phyloP scores from a whole-genome alignment of 2,113 vertebrate genomes.

The Protobothrops flavoviridis region DNA sequence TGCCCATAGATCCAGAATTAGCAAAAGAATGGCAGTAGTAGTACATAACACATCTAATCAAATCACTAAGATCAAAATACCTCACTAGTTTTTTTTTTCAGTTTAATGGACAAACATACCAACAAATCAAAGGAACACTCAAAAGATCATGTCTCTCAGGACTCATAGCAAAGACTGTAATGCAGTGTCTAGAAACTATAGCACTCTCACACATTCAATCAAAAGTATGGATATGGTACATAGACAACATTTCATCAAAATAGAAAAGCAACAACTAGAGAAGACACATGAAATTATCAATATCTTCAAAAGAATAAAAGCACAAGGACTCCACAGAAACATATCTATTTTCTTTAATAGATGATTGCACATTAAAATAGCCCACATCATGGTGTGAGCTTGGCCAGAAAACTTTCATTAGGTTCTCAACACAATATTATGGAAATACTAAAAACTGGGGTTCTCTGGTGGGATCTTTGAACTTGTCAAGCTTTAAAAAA shows the following conservation, averaged over 20 bases:
- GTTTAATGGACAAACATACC: not conserved
- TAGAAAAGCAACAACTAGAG: not conserved
- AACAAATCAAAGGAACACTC: not conserved
- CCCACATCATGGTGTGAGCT: not conserved
- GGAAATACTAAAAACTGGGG: slow-evolving; percentile 11
- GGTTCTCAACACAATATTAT: slow-evolving; percentile 23
- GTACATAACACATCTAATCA: not conserved
- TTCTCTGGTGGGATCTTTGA: slow-evolving; percentile 39
- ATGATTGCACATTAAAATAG: slow-evolving; percentile 4
- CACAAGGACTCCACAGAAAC: not conserved
- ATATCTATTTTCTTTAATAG: not conserved
- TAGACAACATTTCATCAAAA: not conserved
- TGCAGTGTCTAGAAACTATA: not conserved
- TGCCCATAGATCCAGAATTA: not conserved
- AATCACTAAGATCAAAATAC: not conserved
- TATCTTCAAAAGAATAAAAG: not conserved
- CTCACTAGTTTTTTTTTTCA: not conserved
- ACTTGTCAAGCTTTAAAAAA: slow-evolving; percentile 47
- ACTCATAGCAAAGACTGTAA: not conserved
- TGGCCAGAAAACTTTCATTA: slow-evolving; percentile 22
- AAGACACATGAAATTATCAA: not conserved
- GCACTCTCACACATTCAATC: not conserved
- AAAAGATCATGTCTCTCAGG: not conserved
- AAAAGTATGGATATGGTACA: not conserved
- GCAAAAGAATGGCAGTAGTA: not conserved